Conservation (phyloP, 2,888 invertebrate genomes). For the Thera obeliscata region DNA sequence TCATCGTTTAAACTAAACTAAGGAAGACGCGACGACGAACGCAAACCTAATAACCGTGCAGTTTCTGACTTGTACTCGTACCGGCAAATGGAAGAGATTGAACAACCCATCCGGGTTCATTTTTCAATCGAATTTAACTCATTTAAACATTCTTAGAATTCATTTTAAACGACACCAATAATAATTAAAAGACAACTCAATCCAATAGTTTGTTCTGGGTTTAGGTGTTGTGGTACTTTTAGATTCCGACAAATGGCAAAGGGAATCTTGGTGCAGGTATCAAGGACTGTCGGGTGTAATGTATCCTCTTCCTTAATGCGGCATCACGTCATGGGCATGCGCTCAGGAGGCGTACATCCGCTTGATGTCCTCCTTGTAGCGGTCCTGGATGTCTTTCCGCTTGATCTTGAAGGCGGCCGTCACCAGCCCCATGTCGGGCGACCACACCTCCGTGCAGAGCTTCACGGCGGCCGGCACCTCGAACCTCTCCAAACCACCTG, state of each 20-base stretch:
- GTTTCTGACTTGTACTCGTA: conserved; percentile 1
- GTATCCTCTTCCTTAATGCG: neutral
- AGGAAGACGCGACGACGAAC: neutral
- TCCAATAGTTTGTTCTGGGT: neutral
- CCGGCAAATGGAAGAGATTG: conserved; percentile 1
- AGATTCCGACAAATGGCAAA: neutral
- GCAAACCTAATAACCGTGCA: neutral
- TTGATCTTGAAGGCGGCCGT: conserved; percentile 99
- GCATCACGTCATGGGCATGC: neutral
- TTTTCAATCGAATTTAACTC: neutral
- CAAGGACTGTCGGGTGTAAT: neutral
- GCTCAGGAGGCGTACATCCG: conserved; percentile 96
- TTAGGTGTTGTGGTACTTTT: neutral
- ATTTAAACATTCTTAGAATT: neutral
- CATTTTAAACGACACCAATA: neutral
- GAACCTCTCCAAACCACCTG: conserved; percentile 95
- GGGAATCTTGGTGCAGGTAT: neutral
- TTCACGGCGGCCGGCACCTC: conserved; percentile 96
- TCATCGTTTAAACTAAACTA: conserved; percentile 13
- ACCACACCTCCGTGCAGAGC: conserved; percentile 97
- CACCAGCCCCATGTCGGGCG: conserved; percentile 98
- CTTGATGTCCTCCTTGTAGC: conserved; percentile 96
- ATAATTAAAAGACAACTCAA: neutral
- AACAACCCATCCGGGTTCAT: neutral
- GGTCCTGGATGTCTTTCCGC: conserved; percentile 97